These are phyloP conservation scores for Tragulus kanchil DNA, from an alignment of 2,113 vertebrate species.

Conservation along the genomic window DNA sequence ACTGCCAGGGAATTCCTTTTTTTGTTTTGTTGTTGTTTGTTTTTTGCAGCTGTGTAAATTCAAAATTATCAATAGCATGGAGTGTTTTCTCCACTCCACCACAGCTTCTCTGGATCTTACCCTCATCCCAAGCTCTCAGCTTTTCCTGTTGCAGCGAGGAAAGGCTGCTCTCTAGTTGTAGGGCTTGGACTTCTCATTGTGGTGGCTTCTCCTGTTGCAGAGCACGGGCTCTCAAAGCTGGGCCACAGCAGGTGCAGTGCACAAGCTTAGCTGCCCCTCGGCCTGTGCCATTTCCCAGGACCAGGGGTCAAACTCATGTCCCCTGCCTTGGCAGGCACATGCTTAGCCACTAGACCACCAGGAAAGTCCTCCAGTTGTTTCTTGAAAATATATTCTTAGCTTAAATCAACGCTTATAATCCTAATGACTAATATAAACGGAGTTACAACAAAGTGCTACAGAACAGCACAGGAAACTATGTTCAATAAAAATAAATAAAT, in stretches of 20 bases:
- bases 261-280: not conserved
- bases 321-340: not conserved
- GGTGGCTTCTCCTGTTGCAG: not conserved
- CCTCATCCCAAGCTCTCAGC: not conserved
- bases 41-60: not conserved
- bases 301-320: not conserved
- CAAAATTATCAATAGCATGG: not conserved
- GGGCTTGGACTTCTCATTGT: not conserved
- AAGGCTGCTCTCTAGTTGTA: not conserved
- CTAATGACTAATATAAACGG: not conserved
- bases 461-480: not conserved
- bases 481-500: not conserved
- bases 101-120: not conserved
- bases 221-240: not conserved
- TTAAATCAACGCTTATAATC: not conserved
- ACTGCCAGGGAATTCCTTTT: not conserved
- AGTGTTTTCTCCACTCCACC: not conserved
- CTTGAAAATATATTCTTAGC: not conserved
- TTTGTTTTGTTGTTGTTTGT: not conserved
- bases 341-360: not conserved
- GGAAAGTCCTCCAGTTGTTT: not conserved
- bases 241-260: not conserved
- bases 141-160: fast-evolving
- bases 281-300: not conserved
- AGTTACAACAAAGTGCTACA: not conserved